Base-by-base conservation (phyloP, 2,113 vertebrate species). In the Cranoglanis bouderius region DNA sequence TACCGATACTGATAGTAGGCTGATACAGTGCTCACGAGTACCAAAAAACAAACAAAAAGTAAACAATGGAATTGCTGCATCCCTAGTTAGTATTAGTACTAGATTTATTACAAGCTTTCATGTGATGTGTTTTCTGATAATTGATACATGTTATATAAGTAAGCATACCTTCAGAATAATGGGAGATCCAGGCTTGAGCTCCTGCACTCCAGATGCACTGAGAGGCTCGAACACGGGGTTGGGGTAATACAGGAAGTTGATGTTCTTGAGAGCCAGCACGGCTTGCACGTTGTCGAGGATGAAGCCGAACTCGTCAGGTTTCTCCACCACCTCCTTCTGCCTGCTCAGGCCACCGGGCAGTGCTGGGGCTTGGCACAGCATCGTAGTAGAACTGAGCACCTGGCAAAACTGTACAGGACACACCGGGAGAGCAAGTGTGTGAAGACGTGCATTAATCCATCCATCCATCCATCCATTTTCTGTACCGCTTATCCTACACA, bases 181-280 rank as follows among this genome's bases (percentile, higher is more conserved):
- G 29, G 98, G 98, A 1, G 98, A 99, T 65, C 98, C 98, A 0
- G 98, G 98, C 92, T 99, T 99, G 65, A 99, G 95, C 92, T 99
- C 98, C 93, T 98, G 94, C 77, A 98, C 96, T 6, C 98, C 98
- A 0, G 98, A 97, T 65, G 96, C 94, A 51, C 96, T 96, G 57
- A 99, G 97, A 3, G 94, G 96, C 87, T 99, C 98, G 43, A 99
- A 99, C 89, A 97, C 94, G 0, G 98, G 98, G 90, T 99, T 98
- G 55, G 98, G 98, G 29, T 98, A 99, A 92, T 99, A 99, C 89
- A 98, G 97, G 87, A 99, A 99, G 93, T 97, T 97, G 91, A 96
- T 98, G 95, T 94, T 97, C 93, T 99, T 99, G 92, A 99, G 97
- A 10, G 97, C 96, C 82, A 98, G 95, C 88, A 98, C 94, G 1